phyloP scores from a whole-genome alignment of 2,113 vertebrate species.

The Erinaceus europaeus region DNA sequence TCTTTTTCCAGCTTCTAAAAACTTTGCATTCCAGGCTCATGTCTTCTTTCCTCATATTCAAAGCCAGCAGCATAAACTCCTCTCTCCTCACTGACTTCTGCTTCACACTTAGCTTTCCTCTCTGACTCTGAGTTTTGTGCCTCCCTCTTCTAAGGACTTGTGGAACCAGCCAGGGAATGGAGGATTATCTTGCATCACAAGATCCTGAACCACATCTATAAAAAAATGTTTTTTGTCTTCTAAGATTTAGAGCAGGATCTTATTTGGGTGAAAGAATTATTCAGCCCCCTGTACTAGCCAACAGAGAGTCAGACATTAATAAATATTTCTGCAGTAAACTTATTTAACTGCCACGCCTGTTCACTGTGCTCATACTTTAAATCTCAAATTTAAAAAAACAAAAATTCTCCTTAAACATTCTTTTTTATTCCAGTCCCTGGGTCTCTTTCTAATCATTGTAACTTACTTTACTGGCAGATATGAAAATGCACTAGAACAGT shows the following conservation, averaged over 20 bases:
- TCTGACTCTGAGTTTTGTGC: neutral
- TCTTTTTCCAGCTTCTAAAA: neutral
- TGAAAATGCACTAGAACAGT: conserved; percentile 31
- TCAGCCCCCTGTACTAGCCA: neutral
- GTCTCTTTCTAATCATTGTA: conserved; percentile 11
- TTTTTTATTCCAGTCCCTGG: neutral
- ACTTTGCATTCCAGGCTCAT: neutral
- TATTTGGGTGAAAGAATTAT: neutral
- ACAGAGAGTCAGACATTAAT: neutral
- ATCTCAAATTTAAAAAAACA: neutral
- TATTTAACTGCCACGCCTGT: neutral
- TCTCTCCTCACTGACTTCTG: neutral
- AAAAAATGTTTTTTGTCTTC: neutral
- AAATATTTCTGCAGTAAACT: neutral
- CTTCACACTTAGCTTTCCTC: neutral
- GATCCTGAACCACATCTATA: neutral
- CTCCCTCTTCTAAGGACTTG: neutral
- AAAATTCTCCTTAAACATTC: neutral
- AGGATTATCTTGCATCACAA: neutral
- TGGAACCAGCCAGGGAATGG: neutral
- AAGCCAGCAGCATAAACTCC: neutral
- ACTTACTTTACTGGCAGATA: conserved; percentile 27
- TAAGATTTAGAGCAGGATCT: neutral
- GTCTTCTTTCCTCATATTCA: neutral
- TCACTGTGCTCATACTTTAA: neutral